phyloP scores from a whole-genome alignment of 2,797 vertebrate genomes.

The Chromis chromis region DNA sequence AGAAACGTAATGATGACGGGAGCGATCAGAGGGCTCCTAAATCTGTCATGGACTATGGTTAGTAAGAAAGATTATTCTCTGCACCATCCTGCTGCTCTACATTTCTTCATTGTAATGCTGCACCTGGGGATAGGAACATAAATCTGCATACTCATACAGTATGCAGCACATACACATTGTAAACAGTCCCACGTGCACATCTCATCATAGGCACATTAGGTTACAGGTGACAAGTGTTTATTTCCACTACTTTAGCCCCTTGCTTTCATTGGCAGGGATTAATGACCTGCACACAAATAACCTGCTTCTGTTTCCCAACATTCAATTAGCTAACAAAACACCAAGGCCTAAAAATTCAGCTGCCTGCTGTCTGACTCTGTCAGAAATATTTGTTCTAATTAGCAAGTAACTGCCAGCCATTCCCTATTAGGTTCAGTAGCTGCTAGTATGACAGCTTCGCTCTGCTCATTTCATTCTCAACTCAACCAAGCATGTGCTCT shows the following conservation, averaged over 20 bases:
- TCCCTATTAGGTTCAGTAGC: constrained; percentile 41
- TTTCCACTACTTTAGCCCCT: constrained; percentile 7
- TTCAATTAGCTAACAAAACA: constrained; percentile 40
- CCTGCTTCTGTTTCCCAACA: constrained; percentile 38
- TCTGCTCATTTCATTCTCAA: constrained; percentile 51
- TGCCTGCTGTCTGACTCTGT: constrained; percentile 19
- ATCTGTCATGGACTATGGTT: constrained; percentile 97
- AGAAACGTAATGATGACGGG: constrained; percentile 92
- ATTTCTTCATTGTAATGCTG: neutral
- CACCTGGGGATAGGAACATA: neutral
- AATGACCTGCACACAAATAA: constrained; percentile 43
- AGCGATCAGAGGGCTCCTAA: constrained; percentile 95
- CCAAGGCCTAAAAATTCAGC: constrained; percentile 30
- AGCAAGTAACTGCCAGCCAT: constrained; percentile 55
- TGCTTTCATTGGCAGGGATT: constrained; percentile 23
- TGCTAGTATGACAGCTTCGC: constrained; percentile 45
- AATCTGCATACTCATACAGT: neutral
- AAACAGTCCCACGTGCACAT: neutral
- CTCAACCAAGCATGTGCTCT: constrained; percentile 27
- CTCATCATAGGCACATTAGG: neutral
- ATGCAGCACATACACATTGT: constrained; percentile 10
- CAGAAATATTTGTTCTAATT: constrained; percentile 69
- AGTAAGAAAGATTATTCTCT: constrained; percentile 29
- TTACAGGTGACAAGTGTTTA: constrained; percentile 14
- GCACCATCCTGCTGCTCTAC: neutral